Base-by-base conservation (phyloP, 2,888 invertebrate species). In the Trichogramma evanescens region DNA sequence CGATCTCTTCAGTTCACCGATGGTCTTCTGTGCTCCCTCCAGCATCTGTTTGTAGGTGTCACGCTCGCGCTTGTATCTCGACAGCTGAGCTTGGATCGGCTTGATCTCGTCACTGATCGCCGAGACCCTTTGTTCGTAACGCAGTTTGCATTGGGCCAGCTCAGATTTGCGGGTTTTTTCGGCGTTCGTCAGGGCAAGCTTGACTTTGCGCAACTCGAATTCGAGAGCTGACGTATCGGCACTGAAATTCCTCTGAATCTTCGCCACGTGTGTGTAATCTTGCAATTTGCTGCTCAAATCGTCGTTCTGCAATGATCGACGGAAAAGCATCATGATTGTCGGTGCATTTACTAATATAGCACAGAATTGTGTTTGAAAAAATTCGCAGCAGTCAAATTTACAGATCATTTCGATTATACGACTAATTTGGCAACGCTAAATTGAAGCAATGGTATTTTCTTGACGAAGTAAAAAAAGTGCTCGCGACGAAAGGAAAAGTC, bases 1-100 rank as follows among this genome's bases (percentile, higher is more conserved):
- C 68, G 76, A 79, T 70, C 74, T 79, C 74, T 89, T 91, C 38
- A 91, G 81, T 66, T 92, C 90, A 0, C 87, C 84, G 69, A 92
- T 89, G 45, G 89, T 87, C 77, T 89, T 89, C 74, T 93, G 93
- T 1, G 93, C 91, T 8, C 89, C 87, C 72, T 93, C 93, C 48
- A 94, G 77, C 88, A 95, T 91, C 74, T 93, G 92, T 67, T 91
- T 91, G 72, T 91, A 93, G 56, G 89, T 89, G 73, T 95, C 94
- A 58, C 93, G 83, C 78, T 95, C 95, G 62, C 92, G 82, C 74
- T 91, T 91, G 74, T 93, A 93, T 69, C 91, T 83, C 38, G 88
- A 82, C 3, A 79, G 71, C 82, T 90, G 90, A 65, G 83, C 84
- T 75, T 93, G 93, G 70, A 93, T 82, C 6, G 90, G 87, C 68